phyloP scores from a whole-genome alignment of 2,113 vertebrate genomes.

The Hemiprocne comata region DNA sequence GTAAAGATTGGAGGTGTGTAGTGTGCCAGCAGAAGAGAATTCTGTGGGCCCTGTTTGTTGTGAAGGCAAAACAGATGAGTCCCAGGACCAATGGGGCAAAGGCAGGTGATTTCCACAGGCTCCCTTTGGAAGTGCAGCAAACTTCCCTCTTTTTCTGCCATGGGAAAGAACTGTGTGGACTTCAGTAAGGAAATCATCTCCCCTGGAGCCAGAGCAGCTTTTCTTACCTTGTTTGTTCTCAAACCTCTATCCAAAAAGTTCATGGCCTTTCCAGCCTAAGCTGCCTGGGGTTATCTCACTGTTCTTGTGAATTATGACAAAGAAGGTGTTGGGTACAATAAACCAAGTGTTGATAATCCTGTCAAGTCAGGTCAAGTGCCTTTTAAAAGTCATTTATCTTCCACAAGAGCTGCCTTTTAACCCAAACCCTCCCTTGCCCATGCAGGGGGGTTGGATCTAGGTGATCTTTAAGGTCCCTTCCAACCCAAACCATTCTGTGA shows the following conservation, averaged over 20 bases:
- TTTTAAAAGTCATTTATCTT: not conserved
- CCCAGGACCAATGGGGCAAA: fast-evolving
- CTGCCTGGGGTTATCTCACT: not conserved
- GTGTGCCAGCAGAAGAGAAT: not conserved
- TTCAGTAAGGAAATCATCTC: not conserved
- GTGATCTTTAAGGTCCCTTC: no score
- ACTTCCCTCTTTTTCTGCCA: not conserved
- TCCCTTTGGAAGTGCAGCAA: not conserved
- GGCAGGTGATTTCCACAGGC: not conserved
- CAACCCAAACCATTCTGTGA: no score
- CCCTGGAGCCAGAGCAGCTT: not conserved
- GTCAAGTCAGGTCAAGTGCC: not conserved
- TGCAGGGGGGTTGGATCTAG: no score
- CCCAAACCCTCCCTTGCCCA: not conserved
- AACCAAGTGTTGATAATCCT: not conserved
- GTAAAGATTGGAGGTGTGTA: conserved; percentile 94
- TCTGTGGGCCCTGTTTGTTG: fast-evolving
- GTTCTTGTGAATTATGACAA: not conserved
- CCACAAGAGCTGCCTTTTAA: not conserved
- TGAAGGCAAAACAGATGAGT: not conserved
- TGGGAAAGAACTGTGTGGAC: not conserved
- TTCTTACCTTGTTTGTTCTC: not conserved
- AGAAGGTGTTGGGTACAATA: not conserved
- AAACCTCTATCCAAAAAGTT: not conserved
- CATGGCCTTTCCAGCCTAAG: not conserved